phyloP scores from a whole-genome alignment of 2,797 vertebrate species.

The Kryptolebias ocellatus region DNA sequence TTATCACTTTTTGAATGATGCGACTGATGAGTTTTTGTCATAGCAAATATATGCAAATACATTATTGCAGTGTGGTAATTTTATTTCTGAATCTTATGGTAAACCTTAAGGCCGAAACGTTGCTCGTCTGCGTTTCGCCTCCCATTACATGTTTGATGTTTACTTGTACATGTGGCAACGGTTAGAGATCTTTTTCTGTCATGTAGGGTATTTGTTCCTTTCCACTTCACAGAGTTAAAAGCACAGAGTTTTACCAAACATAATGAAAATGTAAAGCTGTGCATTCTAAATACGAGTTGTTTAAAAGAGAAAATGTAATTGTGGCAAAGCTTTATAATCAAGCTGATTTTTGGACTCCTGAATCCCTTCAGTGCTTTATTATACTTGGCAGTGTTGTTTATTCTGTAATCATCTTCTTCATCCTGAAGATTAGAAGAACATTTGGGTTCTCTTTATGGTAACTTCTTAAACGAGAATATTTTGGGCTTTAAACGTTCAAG shows the following conservation, averaged over 20 bases:
- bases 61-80: constrained; percentile 54
- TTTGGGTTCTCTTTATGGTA: not conserved
- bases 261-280: constrained; percentile 54
- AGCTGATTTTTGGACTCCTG: constrained; percentile 10
- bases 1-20: too few species aligned
- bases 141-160: constrained; percentile 65
- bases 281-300: constrained; percentile 41
- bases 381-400: not conserved
- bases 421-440: not conserved
- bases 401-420: not conserved
- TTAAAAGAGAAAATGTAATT: constrained; percentile 31
- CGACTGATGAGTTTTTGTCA: too few species aligned
- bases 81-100: constrained; percentile 62
- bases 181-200: constrained; percentile 72
- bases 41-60: too few species aligned
- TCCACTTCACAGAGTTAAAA: constrained; percentile 54
- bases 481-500: not conserved
- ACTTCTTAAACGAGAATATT: not conserved
- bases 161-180: constrained; percentile 78
- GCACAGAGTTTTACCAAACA: constrained; percentile 41
- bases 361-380: not conserved
- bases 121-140: constrained; percentile 62
- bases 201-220: constrained; percentile 66
- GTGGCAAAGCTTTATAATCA: constrained; percentile 10
- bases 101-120: constrained; percentile 59